phyloP scores from a whole-genome alignment of 2,888 invertebrate genomes.

The Amorpha juglandis region DNA sequence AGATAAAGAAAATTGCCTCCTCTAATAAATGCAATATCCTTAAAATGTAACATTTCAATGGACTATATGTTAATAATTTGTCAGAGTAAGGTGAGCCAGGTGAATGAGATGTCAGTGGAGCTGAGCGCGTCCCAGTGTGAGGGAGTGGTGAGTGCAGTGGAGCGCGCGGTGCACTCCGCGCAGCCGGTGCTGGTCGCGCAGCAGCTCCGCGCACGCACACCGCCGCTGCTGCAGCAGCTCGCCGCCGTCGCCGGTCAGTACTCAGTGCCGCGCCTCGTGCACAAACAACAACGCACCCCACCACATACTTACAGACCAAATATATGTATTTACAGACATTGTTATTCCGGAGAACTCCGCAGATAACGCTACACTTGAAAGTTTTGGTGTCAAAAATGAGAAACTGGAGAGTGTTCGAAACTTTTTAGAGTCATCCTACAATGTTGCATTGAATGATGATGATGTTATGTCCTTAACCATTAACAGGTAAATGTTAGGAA shows the following conservation, averaged over 20 bases:
- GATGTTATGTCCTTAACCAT: slow-evolving; percentile 19
- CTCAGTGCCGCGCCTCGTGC: neutral
- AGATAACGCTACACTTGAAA: neutral
- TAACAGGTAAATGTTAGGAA: slow-evolving; percentile 14
- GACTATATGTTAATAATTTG: neutral
- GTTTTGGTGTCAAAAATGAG: slow-evolving; percentile 12
- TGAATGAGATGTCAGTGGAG: neutral
- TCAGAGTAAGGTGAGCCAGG: neutral
- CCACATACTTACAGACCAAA: neutral
- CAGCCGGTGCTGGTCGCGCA: slow-evolving; percentile 33
- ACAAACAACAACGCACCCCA: neutral
- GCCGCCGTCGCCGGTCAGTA: slow-evolving; percentile 17
- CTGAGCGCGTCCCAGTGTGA: neutral
- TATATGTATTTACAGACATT: slow-evolving; percentile 13
- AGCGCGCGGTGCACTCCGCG: slow-evolving; percentile 36
- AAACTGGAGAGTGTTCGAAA: slow-evolving; percentile 12
- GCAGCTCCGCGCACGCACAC: neutral
- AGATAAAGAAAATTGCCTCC: no score
- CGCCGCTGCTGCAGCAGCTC: slow-evolving; percentile 5
- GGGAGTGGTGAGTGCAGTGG: slow-evolving; percentile 32
- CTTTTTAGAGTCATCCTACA: neutral
- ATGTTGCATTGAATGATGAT: slow-evolving; percentile 8
- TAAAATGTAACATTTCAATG: no score
- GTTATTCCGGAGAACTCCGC: slow-evolving; percentile 22
- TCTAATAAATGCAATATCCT: no score